These are phyloP conservation scores for Cephalotes varians DNA, from an alignment of 2,888 invertebrate species.

Conservation along the genomic window DNA sequence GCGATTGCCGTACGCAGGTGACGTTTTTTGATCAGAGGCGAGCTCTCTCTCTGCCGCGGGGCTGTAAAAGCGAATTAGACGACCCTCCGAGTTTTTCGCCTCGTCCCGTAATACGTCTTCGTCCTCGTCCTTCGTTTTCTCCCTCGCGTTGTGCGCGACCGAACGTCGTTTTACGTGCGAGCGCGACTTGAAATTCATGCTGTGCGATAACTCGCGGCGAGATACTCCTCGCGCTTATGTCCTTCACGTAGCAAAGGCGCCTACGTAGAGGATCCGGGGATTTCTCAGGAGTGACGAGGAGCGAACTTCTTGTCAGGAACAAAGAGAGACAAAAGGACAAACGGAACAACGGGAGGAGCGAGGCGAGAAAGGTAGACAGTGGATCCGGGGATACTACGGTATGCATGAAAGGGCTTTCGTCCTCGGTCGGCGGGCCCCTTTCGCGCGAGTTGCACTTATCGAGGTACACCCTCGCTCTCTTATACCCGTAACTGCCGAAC, in stretches of 20 bases:
- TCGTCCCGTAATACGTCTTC: slow-evolving; percentile 52
- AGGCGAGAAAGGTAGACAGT: not conserved
- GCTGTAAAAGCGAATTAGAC: slow-evolving; percentile 73
- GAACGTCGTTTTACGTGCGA: slow-evolving; percentile 56
- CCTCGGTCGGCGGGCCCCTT: slow-evolving; percentile 70
- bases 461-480: slow-evolving; percentile 69
- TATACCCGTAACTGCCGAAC: slow-evolving; percentile 83
- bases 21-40: slow-evolving; percentile 67
- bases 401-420: slow-evolving; percentile 84
- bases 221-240: slow-evolving; percentile 26
- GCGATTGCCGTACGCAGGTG: slow-evolving; percentile 60
- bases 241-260: not conserved
- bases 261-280: not conserved
- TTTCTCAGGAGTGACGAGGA: not conserved
- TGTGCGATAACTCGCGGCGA: slow-evolving; percentile 52
- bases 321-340: slow-evolving; percentile 36
- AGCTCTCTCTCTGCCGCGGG: slow-evolving; percentile 20
- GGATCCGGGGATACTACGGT: slow-evolving; percentile 79
- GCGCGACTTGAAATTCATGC: slow-evolving; percentile 47
- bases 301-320: not conserved
- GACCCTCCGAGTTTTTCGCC: slow-evolving; percentile 62
- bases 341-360: not conserved
- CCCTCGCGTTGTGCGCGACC: not conserved
- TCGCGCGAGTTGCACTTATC: slow-evolving; percentile 74
- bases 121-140: slow-evolving; percentile 26